A percentile compares a stretch with the other conserved stretches of the same genome.
Conservation (phyloP, 1,140 invertebrate species). For the Rhagoletis pomonella region DNA sequence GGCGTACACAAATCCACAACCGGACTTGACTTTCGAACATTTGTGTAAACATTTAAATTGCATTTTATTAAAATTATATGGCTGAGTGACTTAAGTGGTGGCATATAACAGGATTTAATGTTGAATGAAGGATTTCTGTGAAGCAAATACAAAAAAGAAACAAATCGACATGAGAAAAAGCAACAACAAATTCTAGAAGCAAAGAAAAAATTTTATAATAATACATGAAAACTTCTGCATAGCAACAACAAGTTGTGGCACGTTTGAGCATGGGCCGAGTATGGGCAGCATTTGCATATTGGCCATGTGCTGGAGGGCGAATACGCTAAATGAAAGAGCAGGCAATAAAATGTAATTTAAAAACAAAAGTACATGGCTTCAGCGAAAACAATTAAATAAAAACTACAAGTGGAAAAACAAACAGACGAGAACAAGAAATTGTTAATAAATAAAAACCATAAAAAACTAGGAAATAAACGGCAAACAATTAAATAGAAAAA, state of each 20-base stretch:
- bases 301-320: background rate
- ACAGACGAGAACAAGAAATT: background rate
- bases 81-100: background rate
- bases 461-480: conserved; percentile 1
- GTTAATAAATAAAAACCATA: conserved; percentile 5
- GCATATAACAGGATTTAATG: background rate
- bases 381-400: conserved; percentile 42
- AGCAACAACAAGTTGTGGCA: too few relatives aligned
- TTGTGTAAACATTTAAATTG: conserved; percentile 55
- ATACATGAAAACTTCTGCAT: background rate
- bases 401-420: conserved; percentile 45
- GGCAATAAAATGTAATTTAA: conserved; percentile 48
- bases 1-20: background rate
- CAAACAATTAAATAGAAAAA: conserved; percentile 31
- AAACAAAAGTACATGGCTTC: conserved; percentile 36
- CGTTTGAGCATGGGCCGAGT: background rate
- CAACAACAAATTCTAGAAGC: background rate
- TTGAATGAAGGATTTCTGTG: background rate
- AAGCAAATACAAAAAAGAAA: background rate
- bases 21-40: background rate
- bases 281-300: conserved; percentile 36
- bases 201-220: conserved; percentile 3
- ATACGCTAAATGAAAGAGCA: background rate
- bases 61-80: conserved; percentile 49
- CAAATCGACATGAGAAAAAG: background rate